Percentiles rank a stretch among this genome's conserved stretches.
phyloP scores from a whole-genome alignment of 1,140 invertebrate genomes.

The Anadara kagoshimensis region DNA sequence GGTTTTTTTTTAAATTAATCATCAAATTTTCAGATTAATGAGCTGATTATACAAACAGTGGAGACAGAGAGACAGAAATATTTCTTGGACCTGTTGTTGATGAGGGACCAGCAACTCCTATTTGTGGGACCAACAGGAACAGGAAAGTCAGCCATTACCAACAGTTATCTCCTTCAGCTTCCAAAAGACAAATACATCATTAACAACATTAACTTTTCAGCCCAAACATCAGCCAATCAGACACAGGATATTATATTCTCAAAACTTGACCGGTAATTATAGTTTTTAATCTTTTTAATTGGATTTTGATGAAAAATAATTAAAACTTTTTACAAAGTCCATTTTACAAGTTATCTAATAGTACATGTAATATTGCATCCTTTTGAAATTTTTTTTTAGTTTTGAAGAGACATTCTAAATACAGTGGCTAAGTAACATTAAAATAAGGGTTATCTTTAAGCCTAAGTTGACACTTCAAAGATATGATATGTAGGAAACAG shows the following conservation, averaged over 20 bases:
- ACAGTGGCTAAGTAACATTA: too few relatives aligned
- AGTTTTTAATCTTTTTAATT: too few relatives aligned
- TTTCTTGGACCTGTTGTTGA: conserved; percentile 67
- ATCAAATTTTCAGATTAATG: conserved; percentile 63
- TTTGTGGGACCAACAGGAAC: conserved; percentile 73
- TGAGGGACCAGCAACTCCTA: conserved; percentile 61
- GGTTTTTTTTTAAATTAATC: too few relatives aligned
- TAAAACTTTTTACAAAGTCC: too few relatives aligned
- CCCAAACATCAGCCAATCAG: conserved; percentile 72
- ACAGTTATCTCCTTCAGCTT: conserved; percentile 69
- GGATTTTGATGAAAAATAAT: too few relatives aligned
- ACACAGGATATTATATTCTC: conserved; percentile 74
- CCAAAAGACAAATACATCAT: conserved; percentile 70
- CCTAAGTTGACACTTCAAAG: too few relatives aligned
- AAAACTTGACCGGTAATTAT: conserved; percentile 69
- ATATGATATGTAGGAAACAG: too few relatives aligned
- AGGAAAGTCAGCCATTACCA: conserved; percentile 72
- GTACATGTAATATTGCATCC: too few relatives aligned
- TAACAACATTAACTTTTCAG: conserved; percentile 73
- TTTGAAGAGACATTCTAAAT: too few relatives aligned
- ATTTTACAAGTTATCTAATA: too few relatives aligned
- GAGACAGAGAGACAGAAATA: conserved; percentile 71
- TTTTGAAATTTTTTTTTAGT: too few relatives aligned
- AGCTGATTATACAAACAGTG: conserved; percentile 70
- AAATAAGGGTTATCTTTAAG: too few relatives aligned